These are phyloP conservation scores for Ceratothoa steindachneri DNA, from an alignment of 2,888 invertebrate genomes.

Conservation along the genomic window DNA sequence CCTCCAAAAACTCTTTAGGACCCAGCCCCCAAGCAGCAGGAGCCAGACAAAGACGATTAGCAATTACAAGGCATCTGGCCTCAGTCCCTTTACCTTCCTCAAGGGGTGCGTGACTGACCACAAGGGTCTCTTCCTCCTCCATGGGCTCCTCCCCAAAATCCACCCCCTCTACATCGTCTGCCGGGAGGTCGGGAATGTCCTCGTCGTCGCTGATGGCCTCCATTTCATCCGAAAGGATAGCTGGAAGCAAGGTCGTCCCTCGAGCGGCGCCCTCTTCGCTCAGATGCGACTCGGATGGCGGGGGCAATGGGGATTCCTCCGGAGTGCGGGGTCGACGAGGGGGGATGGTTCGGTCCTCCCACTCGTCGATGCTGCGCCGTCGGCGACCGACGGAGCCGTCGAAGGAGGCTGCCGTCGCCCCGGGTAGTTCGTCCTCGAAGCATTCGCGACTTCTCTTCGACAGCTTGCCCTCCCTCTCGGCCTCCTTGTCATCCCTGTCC, in stretches of 20 bases:
- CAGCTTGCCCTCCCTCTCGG: constrained; percentile 24
- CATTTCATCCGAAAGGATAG: constrained; percentile 51
- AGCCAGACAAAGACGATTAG: no score
- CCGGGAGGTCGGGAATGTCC: constrained; percentile 48
- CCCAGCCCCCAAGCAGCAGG: no score
- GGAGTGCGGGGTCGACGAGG: constrained; percentile 29
- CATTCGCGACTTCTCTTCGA: constrained; percentile 36
- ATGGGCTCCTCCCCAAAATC: constrained; percentile 14
- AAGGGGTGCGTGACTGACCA: constrained; percentile 5
- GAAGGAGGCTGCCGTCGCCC: not conserved
- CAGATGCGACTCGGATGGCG: not conserved
- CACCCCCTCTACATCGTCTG: constrained; percentile 31
- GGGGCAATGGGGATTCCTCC: constrained; percentile 6
- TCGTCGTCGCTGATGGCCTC: constrained; percentile 56
- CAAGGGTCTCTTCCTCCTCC: constrained; percentile 1
- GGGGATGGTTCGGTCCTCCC: not conserved
- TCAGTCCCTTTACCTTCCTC: constrained; percentile 23
- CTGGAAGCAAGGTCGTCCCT: constrained; percentile 22
- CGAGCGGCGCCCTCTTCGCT: not conserved
- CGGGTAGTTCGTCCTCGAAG: constrained; percentile 28
- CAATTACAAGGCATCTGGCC: no score
- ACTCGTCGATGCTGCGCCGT: not conserved
- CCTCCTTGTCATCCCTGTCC: constrained; percentile 23
- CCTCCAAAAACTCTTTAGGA: no score
- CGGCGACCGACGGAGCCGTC: constrained; percentile 12